Conservation (phyloP, 2,113 vertebrate species). For the Hippolais icterina region DNA sequence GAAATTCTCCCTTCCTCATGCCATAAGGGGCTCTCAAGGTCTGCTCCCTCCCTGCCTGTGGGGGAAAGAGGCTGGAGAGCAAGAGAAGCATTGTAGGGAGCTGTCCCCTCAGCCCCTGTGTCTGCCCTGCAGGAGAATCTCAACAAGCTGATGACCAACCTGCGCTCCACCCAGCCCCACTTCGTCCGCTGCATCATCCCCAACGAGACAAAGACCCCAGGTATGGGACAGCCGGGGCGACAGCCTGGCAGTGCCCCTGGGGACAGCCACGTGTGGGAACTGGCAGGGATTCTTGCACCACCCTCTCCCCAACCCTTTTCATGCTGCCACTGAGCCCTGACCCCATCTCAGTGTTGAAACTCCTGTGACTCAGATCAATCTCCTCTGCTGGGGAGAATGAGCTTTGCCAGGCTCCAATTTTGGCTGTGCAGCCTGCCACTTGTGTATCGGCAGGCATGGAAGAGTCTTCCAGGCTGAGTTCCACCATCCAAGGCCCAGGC, state of each 20-base stretch:
- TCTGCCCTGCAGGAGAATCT: constrained; percentile 86
- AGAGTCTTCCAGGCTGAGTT: background rate
- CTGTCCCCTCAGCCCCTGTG: background rate
- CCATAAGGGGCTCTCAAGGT: background rate
- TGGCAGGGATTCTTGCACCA: background rate
- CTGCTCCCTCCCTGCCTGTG: background rate
- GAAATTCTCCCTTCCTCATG: background rate
- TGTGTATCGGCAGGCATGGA: background rate
- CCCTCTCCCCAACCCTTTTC: background rate
- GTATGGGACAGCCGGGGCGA: constrained; percentile 47
- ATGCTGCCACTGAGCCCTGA: background rate
- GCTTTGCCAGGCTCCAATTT: background rate
- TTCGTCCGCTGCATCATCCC: constrained; percentile 95
- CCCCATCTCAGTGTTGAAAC: background rate
- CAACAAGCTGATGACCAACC: constrained; percentile 95
- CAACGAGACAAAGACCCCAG: constrained; percentile 94
- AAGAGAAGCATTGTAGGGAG: background rate
- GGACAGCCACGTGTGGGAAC: background rate
- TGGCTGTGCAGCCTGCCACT: background rate
- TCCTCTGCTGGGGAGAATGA: background rate
- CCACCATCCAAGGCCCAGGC: background rate
- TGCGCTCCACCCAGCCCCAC: constrained; percentile 91
- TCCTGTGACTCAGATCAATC: background rate
- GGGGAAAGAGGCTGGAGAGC: background rate
- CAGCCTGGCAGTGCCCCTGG: background rate